Conservation (phyloP, 2,888 invertebrate species). For the Euplexia lucipara region DNA sequence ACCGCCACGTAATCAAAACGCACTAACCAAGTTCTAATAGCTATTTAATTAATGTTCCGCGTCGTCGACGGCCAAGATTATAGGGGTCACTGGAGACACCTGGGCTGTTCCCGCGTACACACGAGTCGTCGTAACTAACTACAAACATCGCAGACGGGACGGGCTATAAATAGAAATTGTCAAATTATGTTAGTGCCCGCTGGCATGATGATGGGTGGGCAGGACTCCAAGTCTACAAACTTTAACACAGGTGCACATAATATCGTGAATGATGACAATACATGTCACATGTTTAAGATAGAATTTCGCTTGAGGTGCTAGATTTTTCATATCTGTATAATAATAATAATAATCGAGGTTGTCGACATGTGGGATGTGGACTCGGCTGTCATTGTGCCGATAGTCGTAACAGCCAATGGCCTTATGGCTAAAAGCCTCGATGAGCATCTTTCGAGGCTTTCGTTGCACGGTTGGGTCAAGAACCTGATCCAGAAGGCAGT, state of each 20-base stretch:
- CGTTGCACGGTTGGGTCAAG: too few species aligned
- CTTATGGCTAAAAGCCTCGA: too few species aligned
- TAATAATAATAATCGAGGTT: too few species aligned
- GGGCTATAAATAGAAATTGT: constrained; percentile 49
- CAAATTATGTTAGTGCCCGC: constrained; percentile 45
- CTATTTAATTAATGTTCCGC: constrained; percentile 52
- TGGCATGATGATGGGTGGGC: constrained; percentile 58
- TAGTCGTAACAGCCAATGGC: too few species aligned
- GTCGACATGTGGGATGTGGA: too few species aligned
- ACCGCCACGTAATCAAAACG: constrained; percentile 32
- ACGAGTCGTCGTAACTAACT: constrained; percentile 8
- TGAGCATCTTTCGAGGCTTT: too few species aligned
- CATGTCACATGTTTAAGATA: constrained; percentile 35
- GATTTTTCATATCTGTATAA: too few species aligned
- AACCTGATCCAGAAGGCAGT: too few species aligned
- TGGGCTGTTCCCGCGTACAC: constrained; percentile 41
- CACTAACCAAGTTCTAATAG: constrained; percentile 29
- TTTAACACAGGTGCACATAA: constrained; percentile 37
- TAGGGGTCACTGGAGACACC: constrained; percentile 59
- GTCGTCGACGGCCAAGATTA: constrained; percentile 41
- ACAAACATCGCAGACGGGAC: constrained; percentile 27
- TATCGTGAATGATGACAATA: constrained; percentile 32
- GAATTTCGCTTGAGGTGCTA: too few species aligned
- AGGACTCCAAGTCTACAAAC: constrained; percentile 47
- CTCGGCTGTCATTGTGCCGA: too few species aligned